A percentile compares a stretch with the other conserved stretches of the same genome.
Evolutionary conservation across 2,113 vertebrate genomes (phyloP).

Genomic region (Ranitomeya imitator): DNA sequence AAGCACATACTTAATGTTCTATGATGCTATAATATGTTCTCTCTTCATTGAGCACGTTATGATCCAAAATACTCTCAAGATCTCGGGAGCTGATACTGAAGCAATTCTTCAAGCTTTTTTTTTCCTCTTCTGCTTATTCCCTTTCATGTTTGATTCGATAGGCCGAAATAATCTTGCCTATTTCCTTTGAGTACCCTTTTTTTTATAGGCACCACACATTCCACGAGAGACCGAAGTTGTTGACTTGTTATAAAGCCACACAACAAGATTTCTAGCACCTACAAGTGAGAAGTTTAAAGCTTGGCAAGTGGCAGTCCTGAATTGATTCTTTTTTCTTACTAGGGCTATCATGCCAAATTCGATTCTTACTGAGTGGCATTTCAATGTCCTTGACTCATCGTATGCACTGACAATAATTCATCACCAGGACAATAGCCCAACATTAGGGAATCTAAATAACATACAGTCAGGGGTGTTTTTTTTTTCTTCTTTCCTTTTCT

Average conservation of each 20-base stretch:
- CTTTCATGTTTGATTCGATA: conserved; percentile 72
- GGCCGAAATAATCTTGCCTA: conserved; percentile 82
- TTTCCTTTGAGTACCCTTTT: conserved; percentile 88
- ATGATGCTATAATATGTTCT: conserved; percentile 54
- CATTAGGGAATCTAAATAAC: conserved; percentile 88
- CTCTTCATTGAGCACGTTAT: conserved; percentile 69
- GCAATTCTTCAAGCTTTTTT: conserved; percentile 67
- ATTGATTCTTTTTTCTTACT: conserved; percentile 89
- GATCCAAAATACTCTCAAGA: conserved; percentile 89
- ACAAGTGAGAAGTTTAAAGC: conserved; percentile 92
- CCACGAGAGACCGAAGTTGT: conserved; percentile 88
- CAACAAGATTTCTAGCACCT: conserved; percentile 89
- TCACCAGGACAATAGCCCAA: conserved; percentile 86
- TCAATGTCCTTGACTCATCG: conserved; percentile 95
- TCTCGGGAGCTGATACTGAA: conserved; percentile 85
- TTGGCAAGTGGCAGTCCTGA: conserved; percentile 92
- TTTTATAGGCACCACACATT: conserved; percentile 81
- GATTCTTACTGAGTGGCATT: conserved; percentile 98
- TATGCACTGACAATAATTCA: conserved; percentile 90
- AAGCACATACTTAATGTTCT: conserved; percentile 56
- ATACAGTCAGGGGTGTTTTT: conserved; percentile 37
- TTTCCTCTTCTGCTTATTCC: conserved; percentile 61
- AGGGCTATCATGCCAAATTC: conserved; percentile 96
- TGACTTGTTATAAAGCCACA: conserved; percentile 96
- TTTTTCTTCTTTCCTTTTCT: conserved; percentile 14